Base-by-base conservation (phyloP, 2,888 invertebrate species). In the Trachelus tabidus region DNA sequence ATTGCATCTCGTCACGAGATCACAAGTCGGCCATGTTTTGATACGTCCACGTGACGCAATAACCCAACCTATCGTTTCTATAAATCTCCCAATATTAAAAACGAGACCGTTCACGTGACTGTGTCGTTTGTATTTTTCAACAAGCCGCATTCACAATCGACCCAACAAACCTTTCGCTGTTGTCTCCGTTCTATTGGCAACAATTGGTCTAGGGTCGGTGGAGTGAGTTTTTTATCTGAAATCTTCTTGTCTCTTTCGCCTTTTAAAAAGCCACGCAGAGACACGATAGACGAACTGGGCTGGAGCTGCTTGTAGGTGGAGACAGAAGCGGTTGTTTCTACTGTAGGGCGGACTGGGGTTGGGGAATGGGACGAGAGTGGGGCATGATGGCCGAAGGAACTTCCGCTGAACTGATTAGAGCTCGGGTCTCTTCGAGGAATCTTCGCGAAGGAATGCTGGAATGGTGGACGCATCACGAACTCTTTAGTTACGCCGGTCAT, bases 341-440 rank as follows among this genome's bases (percentile, higher is more conserved):
- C 23, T 1, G 56, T 1, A 56, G 35, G 35, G 12, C 35, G 35
- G 35, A 35, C 3, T 3, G 56, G 56, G 56, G 23, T 56, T 23
- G 56, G 56, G 56, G 56, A 56, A 23, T 2, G 56, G 56, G 23
- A 56, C 56, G 23, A 56, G 56, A 56, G 56, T 23, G 23, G 56
- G 56, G 56, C 23, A 56, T 15, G 56, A 56, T 56, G 56, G 40
- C 35, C 12, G 75, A 76, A 73, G 79, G 80, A 84, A 81, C 84
- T 87, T 88, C 85, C 85, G 81, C 82, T 87, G 87, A 88, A 88
- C 84, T 87, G 85, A 87, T 87, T 86, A 86, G 82, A 85, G 83
- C 81, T 82, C 79, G 23, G 35, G 80, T 80, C 76, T 84, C 83
- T 88, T 88, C 88, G 87, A 35, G 78, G 87, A 88, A 88, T 82